These are phyloP conservation scores for Congeria kusceri DNA, from an alignment of 2,888 invertebrate genomes.

Conservation along the genomic window DNA sequence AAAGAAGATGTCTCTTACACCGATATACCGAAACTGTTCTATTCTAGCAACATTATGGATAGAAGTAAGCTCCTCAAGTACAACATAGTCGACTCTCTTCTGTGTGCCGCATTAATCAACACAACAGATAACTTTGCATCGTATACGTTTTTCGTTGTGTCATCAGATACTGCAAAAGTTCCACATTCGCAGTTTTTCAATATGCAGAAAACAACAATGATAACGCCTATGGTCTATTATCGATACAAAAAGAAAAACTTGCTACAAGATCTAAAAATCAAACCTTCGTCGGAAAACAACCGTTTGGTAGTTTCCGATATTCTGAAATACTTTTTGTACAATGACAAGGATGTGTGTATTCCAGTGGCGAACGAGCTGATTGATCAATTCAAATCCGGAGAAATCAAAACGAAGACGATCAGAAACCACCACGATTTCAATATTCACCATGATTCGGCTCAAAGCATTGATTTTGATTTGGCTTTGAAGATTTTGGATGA, in stretches of 20 bases:
- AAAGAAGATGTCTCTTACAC: slow-evolving; percentile 23
- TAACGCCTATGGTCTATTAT: slow-evolving; percentile 15
- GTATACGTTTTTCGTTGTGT: slow-evolving; percentile 16
- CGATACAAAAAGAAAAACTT: neutral
- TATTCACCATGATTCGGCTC: neutral
- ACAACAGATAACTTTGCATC: slow-evolving; percentile 13
- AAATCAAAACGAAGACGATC: slow-evolving; percentile 16
- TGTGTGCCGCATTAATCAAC: slow-evolving; percentile 12
- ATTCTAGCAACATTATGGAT: neutral
- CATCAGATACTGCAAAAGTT: neutral
- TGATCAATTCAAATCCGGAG: slow-evolving; percentile 1
- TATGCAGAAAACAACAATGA: slow-evolving; percentile 15
- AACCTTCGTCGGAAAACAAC: slow-evolving; percentile 6
- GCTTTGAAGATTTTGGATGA: slow-evolving; percentile 7
- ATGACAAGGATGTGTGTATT: neutral
- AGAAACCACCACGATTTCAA: slow-evolving; percentile 13
- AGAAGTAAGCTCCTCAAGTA: slow-evolving; percentile 17
- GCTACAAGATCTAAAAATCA: slow-evolving; percentile 20
- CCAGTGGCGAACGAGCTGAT: neutral
- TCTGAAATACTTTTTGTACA: slow-evolving; percentile 19
- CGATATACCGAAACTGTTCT: slow-evolving; percentile 11
- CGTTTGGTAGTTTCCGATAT: neutral
- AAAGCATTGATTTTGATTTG: slow-evolving; percentile 7
- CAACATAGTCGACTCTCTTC: slow-evolving; percentile 1
- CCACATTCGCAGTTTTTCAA: slow-evolving; percentile 10